Conservation (phyloP, 2,113 vertebrate species). For the Nibea coibor region DNA sequence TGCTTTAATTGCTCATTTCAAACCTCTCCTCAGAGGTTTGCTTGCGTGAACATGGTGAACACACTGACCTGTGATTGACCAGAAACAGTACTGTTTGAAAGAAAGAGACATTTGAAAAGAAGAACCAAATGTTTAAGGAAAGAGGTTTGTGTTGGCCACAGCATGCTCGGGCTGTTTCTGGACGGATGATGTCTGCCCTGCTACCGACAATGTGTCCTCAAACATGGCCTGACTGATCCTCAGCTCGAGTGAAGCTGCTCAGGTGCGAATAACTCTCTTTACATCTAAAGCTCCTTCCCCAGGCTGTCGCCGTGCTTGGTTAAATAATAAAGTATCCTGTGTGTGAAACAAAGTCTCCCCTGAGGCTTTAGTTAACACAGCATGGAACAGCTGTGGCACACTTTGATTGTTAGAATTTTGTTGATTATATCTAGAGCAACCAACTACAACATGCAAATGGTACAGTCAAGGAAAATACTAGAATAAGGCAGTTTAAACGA, state of each 20-base stretch:
- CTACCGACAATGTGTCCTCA: neutral
- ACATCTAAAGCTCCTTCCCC: neutral
- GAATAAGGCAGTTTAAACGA: too few relatives aligned
- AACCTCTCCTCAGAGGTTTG: neutral
- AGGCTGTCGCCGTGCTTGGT: slow-evolving; percentile 14
- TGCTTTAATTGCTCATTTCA: neutral
- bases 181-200: neutral
- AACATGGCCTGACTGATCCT: neutral
- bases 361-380: slow-evolving; percentile 14
- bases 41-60: neutral
- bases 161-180: too few relatives aligned
- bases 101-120: too few relatives aligned
- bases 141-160: too few relatives aligned
- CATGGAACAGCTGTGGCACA: slow-evolving; percentile 26
- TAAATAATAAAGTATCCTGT: slow-evolving; percentile 19
- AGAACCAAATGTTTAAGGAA: too few relatives aligned
- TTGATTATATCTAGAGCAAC: neutral
- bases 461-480: neutral
- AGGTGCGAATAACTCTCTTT: neutral
- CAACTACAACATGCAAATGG: neutral
- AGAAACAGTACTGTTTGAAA: neutral
- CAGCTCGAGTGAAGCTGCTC: neutral
- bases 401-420: neutral
- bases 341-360: slow-evolving; percentile 15
- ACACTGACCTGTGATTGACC: neutral